Conservation (phyloP, 2,797 vertebrate species). For the Myotis planiceps region DNA sequence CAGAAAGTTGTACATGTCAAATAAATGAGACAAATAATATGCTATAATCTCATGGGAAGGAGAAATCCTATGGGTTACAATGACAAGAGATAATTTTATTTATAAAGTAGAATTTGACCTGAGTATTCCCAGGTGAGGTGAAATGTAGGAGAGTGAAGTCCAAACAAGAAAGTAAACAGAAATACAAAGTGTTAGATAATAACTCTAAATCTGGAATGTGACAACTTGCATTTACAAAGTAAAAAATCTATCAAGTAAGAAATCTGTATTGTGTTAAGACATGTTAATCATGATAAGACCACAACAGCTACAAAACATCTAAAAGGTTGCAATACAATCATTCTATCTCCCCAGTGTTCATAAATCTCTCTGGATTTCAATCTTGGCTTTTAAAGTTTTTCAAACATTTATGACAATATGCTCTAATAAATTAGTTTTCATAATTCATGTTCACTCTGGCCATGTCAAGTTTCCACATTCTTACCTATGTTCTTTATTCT, state of each 20-base stretch:
- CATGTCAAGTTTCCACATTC: conserved; percentile 3
- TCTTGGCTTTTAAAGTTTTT: conserved; percentile 43
- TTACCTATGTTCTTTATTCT: conserved; percentile 25
- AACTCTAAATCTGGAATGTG: conserved; percentile 19
- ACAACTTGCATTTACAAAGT: conserved; percentile 3
- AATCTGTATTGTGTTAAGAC: not conserved
- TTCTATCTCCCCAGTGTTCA: not conserved
- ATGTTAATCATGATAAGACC: not conserved
- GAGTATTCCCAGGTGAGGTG: not conserved
- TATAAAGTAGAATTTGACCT: not conserved
- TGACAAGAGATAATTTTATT: conserved; percentile 6
- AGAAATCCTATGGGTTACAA: conserved; percentile 5
- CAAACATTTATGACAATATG: not conserved
- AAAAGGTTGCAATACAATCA: conserved; percentile 15
- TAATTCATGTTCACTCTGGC: not conserved
- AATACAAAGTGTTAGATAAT: not conserved
- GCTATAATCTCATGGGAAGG: not conserved
- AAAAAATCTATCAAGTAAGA: not conserved
- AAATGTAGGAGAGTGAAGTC: conserved; percentile 8
- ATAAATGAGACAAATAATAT: not conserved
- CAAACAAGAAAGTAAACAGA: conserved; percentile 34
- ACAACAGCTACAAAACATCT: conserved; percentile 3
- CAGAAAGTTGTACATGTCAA: not conserved
- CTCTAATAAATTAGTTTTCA: not conserved
- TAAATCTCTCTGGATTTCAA: not conserved